These are phyloP conservation scores for Lutjanus argentimaculatus DNA, from an alignment of 2,797 vertebrate species.

Conservation along the genomic window DNA sequence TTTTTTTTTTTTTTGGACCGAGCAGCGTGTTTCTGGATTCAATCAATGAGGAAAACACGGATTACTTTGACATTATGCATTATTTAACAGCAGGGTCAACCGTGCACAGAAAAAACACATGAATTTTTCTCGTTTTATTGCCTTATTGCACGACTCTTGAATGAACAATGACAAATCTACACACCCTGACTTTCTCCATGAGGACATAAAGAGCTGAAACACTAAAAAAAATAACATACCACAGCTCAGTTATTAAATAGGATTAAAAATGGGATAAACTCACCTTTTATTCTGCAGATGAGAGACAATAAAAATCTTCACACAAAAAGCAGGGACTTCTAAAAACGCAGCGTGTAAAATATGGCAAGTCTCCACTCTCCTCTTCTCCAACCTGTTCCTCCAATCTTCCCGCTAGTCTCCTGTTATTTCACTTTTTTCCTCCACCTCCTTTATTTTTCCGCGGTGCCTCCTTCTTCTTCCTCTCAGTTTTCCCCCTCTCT, in stretches of 20 bases:
- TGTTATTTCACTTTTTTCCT: conserved; percentile 47
- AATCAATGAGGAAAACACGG: conserved; percentile 5
- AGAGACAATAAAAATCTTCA: conserved; percentile 38
- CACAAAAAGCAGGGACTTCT: conserved; percentile 39
- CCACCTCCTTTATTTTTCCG: conserved; percentile 11
- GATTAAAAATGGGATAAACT: conserved; percentile 44
- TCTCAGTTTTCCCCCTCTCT: conserved; percentile 28
- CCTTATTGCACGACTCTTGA: conserved; percentile 22
- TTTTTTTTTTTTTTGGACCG: background rate
- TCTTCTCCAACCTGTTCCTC: conserved; percentile 48
- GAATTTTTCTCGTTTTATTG: background rate
- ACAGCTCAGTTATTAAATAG: background rate
- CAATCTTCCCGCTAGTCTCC: conserved; percentile 43
- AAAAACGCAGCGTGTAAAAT: conserved; percentile 19
- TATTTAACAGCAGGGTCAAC: background rate
- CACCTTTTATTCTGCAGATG: conserved; percentile 59
- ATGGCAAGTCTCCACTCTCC: conserved; percentile 64
- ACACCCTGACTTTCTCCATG: conserved; percentile 34
- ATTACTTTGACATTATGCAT: conserved; percentile 34
- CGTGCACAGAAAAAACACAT: background rate
- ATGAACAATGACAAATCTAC: conserved; percentile 29
- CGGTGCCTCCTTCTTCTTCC: conserved; percentile 23
- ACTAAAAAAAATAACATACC: background rate
- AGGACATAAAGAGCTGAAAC: background rate
- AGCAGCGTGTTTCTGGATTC: conserved; percentile 2